phyloP scores from a whole-genome alignment of 2,888 invertebrate genomes.

The Dolichopus griseipennis region DNA sequence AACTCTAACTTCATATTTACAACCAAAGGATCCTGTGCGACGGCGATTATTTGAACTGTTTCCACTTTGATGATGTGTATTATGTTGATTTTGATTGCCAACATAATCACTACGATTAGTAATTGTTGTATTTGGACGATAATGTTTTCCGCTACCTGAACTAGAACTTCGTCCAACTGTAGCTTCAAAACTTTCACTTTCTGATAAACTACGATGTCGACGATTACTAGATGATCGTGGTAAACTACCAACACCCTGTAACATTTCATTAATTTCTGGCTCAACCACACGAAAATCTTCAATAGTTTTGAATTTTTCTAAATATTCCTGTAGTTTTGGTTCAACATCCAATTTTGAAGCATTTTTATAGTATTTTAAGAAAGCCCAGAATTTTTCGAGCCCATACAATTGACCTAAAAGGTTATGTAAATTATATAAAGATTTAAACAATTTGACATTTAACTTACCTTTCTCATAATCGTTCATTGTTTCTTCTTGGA shows the following conservation, averaged over 20 bases:
- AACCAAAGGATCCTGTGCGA: constrained; percentile 41
- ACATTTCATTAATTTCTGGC: constrained; percentile 54
- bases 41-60: constrained; percentile 28
- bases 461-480: constrained; percentile 77
- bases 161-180: constrained; percentile 27
- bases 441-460: background rate
- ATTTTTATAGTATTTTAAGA: constrained; percentile 91
- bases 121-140: constrained; percentile 37
- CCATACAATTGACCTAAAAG: constrained; percentile 85
- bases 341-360: constrained; percentile 65
- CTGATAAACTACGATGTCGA: constrained; percentile 59
- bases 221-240: constrained; percentile 46
- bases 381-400: constrained; percentile 98
- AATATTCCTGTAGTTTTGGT: constrained; percentile 59
- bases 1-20: constrained; percentile 31
- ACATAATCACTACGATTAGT: constrained; percentile 43
- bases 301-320: constrained; percentile 73
- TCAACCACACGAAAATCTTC: constrained; percentile 76
- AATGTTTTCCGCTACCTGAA: background rate
- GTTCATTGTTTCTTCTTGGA: constrained; percentile 82
- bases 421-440: constrained; percentile 9
- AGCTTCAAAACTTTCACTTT: constrained; percentile 48
- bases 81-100: constrained; percentile 27
- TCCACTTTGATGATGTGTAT: background rate
- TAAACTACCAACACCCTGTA: constrained; percentile 47